Evolutionary conservation across 2,797 vertebrate species (phyloP), one percentile per base, ranked within the genome.

Genomic region (Toxotes lorentzi): DNA sequence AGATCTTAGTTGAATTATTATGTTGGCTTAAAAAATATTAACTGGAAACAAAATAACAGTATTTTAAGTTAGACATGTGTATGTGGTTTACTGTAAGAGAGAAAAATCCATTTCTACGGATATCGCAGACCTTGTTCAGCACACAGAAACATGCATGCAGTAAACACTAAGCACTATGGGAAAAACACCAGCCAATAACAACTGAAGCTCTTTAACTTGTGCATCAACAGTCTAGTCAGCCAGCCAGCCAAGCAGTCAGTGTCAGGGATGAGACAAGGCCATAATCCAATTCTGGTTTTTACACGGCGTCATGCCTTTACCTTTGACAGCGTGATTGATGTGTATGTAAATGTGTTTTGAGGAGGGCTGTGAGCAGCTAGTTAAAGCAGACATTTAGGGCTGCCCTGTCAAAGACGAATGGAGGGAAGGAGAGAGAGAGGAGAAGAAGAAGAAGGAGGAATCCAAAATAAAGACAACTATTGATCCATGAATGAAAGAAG

Each of bases 381-480:
- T 93, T 94, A 94, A 92, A 93, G 91, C 89, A 92, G 92, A 92
- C 92, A 88, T 94, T 92, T 92, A 92, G 86, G 76, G 79, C 89
- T 78, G 85, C 76, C 76, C 80, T 90, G 89, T 92, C 91, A 93
- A 86, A 93, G 90, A 91, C 50, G 61, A 87, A 89, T 76, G 73
- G 80, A 85, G 68, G 76, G 71, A 80, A 64, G 51, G 70, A 79
- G 71, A 70, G 70, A 69, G 69, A 69, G 69, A 86, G 54, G 47
- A 63, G 65, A 73, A 83, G 79, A 73, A 83, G 79, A 73, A 53
- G 69, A 43, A 83, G 75, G 11, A 78, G 76, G 86, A 82, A 88
- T 91, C 87, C 84, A 91, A 95, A 93, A 95, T 92, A 94, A 94
- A 94, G 92, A 92, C 91, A 89, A 92, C 87, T 94, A 95, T 95